Evolutionary conservation across 1,140 invertebrate species (phyloP), one percentile per base, ranked within the genome.

Genomic region (Agrilus planipennis): DNA sequence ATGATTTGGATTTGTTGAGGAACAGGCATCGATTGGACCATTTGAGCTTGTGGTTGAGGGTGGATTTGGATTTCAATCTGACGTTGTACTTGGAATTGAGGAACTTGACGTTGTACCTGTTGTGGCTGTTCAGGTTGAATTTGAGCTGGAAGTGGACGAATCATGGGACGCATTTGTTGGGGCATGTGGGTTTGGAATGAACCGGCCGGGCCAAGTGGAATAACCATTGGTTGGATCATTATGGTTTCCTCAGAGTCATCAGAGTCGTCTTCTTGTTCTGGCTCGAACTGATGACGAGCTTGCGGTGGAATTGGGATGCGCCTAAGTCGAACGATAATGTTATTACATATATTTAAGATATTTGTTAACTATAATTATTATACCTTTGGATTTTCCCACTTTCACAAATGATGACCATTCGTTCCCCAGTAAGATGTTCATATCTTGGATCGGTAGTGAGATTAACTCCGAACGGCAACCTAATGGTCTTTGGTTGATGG

Each of bases 361-460:
- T n/a, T n/a, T n/a, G n/a, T n/a, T n/a, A n/a, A n/a, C n/a, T n/a
- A n/a, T n/a, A n/a, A n/a, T 5, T 17, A 4, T 5, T 29, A 49
- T 61, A 70, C 75, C 73, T 72, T 51, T 75, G 71, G 14, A 75
- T 70, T 39, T 77, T 73, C 39, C 78, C 84, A 51, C 81, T 84
- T 59, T 88, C 83, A 54, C 87, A 90, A 50, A 84, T 77, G 55
- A 90, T 87, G 7, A 82, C 79, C 64, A 90, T 81, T 23, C 83
- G 75, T 62, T 90, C 87, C 19, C 85, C 84, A 45, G 76, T 81
- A 37, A 88, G 69, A 48, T 77, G 74, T 50, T 81, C 74, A 44
- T 75, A 73, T 50, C 75, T 66, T 9, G 80, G 79, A 63, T 84
- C 79, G 18, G 80, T 83, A 46, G 69, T 77, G 44, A 84, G 66